Percentiles rank a stretch among this genome's conserved stretches.
These are phyloP conservation scores for Spilarctia lutea DNA, from an alignment of 2,888 invertebrate genomes.

Conservation along the genomic window DNA sequence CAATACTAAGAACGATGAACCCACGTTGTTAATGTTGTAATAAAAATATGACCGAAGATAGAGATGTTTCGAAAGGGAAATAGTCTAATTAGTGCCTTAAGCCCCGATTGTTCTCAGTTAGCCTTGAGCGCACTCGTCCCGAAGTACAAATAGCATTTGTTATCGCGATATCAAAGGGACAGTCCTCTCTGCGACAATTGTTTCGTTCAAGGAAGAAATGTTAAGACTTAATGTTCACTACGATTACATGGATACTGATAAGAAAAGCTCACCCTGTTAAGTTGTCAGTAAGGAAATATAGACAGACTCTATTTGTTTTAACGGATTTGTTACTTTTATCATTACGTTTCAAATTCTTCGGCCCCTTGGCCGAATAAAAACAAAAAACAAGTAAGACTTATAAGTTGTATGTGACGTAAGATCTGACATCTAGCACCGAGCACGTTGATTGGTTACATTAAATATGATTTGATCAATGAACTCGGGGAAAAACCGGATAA, in stretches of 20 bases:
- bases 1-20: background rate
- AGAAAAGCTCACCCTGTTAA: background rate
- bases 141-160: background rate
- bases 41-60: background rate
- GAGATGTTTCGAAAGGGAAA: background rate
- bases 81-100: background rate
- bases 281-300: background rate
- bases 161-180: conserved; percentile 4
- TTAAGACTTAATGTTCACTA: background rate
- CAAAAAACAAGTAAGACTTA: background rate
- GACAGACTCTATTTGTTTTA: background rate
- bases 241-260: background rate
- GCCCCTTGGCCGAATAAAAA: background rate
- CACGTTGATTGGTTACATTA: background rate
- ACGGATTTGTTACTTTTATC: background rate
- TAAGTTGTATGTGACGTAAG: background rate
- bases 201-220: conserved; percentile 1
- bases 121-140: background rate
- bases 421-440: background rate
- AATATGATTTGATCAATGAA: background rate
- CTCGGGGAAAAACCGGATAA: background rate
- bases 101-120: background rate
- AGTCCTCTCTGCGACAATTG: background rate
- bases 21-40: background rate
- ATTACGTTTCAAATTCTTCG: background rate